These are phyloP conservation scores for Alosa alosa DNA, from an alignment of 2,113 vertebrate species.

Conservation along the genomic window DNA sequence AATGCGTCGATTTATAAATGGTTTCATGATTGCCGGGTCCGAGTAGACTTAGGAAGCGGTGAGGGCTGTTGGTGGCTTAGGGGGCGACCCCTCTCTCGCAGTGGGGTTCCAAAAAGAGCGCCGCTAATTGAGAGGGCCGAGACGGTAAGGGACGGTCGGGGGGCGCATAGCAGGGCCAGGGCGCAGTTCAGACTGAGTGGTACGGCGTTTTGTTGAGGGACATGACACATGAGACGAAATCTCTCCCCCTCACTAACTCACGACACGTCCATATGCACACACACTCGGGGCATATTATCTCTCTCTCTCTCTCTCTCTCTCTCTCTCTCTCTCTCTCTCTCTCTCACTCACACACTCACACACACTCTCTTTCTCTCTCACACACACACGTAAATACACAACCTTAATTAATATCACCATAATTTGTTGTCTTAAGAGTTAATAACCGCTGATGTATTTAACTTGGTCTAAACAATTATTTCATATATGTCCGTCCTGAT, in stretches of 20 bases:
- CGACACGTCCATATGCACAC: background rate
- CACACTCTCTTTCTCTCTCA: background rate
- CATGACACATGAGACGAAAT: conserved; percentile 41
- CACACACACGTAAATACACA: background rate
- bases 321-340: background rate
- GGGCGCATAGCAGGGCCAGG: conserved; percentile 40
- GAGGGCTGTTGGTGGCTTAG: conserved; percentile 51
- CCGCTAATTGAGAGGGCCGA: conserved; percentile 60
- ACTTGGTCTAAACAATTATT: background rate
- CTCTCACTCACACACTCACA: conserved; percentile 14
- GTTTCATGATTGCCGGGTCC: conserved; percentile 57
- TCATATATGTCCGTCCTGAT: too few relatives aligned
- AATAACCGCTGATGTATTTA: background rate
- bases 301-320: conserved; percentile 20
- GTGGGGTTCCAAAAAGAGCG: conserved; percentile 54
- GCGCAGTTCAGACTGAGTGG: conserved; percentile 37
- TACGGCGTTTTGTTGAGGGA: conserved; percentile 40
- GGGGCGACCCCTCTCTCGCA: conserved; percentile 53
- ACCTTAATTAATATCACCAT: background rate
- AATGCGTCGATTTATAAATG: conserved; percentile 65
- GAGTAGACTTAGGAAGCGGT: conserved; percentile 64
- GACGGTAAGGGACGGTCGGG: conserved; percentile 43
- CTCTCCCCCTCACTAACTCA: conserved; percentile 31
- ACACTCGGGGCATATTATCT: background rate
- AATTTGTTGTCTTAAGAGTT: background rate